A percentile compares a stretch with the other conserved stretches of the same genome.
Evolutionary conservation across 2,113 vertebrate species (phyloP).

Genomic region (Lepidothrix coronata): DNA sequence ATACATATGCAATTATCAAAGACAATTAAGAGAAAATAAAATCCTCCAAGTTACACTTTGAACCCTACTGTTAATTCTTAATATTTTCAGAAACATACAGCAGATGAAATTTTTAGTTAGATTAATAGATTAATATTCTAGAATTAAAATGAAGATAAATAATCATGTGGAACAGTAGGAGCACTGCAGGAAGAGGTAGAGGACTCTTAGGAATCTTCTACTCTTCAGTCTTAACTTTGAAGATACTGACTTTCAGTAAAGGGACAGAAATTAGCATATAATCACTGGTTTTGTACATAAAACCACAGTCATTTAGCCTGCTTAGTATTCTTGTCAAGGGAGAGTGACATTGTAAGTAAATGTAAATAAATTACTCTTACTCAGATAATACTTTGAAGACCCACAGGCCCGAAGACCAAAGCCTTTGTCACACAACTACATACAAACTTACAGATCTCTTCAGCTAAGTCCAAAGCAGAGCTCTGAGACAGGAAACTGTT

Average conservation of each 20-base stretch:
- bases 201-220: not conserved
- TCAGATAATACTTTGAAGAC: not conserved
- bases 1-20: not conserved
- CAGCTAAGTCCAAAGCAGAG: not conserved
- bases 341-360: not conserved
- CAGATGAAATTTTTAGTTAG: not conserved
- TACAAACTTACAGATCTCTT: not conserved
- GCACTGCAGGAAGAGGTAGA: not conserved
- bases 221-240: not conserved
- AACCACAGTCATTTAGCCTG: not conserved
- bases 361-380: not conserved
- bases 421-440: not conserved
- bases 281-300: not conserved
- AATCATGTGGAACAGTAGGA: not conserved
- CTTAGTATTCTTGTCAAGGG: not conserved
- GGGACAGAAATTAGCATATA: not conserved
- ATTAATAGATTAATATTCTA: not conserved
- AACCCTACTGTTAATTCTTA: not conserved
- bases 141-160: not conserved
- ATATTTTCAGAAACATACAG: not conserved
- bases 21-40: not conserved
- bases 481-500: not conserved
- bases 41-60: not conserved
- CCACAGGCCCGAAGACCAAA: not conserved
- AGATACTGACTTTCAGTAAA: not conserved